Evolutionary conservation across 2,797 vertebrate genomes (phyloP).

Genomic region (Numenius phaeopus): DNA sequence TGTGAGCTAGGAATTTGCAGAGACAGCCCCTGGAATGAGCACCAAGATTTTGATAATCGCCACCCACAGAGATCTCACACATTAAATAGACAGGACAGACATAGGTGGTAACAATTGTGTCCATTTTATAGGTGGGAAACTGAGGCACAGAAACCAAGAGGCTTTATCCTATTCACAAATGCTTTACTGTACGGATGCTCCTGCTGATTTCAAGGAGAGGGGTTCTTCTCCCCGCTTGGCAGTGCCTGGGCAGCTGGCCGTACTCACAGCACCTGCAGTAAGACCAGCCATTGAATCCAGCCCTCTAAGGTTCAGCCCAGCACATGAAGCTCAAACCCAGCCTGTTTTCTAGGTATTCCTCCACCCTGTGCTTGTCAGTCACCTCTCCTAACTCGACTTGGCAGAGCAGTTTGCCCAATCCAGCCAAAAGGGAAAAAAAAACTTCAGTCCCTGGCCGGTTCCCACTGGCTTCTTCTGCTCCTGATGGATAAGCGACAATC

Average conservation of each 20-base stretch:
- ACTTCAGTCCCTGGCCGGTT: neutral
- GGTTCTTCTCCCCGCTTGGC: neutral
- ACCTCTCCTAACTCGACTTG: neutral
- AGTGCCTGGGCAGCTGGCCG: neutral
- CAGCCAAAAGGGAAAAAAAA: neutral
- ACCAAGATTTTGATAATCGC: neutral
- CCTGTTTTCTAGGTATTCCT: neutral
- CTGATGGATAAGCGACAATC: neutral
- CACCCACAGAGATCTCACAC: neutral
- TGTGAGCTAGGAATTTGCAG: neutral
- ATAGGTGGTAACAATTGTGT: neutral
- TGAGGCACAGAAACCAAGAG: neutral
- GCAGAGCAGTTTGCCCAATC: neutral
- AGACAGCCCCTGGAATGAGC: neutral
- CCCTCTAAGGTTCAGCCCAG: neutral
- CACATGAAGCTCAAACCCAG: neutral
- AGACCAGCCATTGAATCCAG: neutral
- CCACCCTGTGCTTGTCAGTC: neutral
- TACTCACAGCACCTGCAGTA: neutral
- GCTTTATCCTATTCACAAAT: neutral
- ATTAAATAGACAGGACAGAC: neutral
- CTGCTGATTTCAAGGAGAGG: neutral
- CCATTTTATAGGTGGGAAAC: neutral
- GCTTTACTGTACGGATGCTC: neutral
- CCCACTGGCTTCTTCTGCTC: fast-evolving